These are phyloP conservation scores for Gymnoscelis rufifasciata DNA, from an alignment of 2,888 invertebrate species.

Conservation along the genomic window DNA sequence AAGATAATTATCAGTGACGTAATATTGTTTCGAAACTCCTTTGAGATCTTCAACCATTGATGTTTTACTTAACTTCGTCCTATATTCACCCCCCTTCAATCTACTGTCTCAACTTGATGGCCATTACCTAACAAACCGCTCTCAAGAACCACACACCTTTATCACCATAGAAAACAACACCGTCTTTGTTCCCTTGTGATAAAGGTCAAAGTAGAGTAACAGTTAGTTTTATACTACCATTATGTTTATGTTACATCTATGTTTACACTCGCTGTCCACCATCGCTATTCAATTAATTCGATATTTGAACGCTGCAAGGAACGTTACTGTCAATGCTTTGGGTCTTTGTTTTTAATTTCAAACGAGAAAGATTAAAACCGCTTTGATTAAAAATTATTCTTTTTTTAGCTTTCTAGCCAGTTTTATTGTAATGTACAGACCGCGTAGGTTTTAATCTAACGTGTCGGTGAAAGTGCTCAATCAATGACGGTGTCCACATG, in stretches of 20 bases:
- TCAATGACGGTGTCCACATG: constrained; percentile 16
- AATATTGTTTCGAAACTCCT: too few relatives aligned
- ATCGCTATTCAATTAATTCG: constrained; percentile 71
- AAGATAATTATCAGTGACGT: too few relatives aligned
- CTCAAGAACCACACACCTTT: constrained; percentile 47
- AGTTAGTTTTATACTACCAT: constrained; percentile 30
- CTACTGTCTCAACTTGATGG: constrained; percentile 63
- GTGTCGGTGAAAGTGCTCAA: constrained; percentile 26
- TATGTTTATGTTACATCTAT: constrained; percentile 52
- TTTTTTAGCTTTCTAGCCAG: constrained; percentile 29
- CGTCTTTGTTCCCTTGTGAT: constrained; percentile 36
- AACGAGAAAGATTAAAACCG: neutral
- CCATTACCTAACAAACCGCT: constrained; percentile 72
- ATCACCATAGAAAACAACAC: constrained; percentile 29
- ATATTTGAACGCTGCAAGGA: constrained; percentile 63
- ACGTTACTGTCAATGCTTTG: constrained; percentile 45
- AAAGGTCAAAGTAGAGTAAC: constrained; percentile 45
- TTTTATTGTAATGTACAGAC: constrained; percentile 17
- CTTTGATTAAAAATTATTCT: neutral
- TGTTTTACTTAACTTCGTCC: constrained; percentile 45
- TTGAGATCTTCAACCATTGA: neutral
- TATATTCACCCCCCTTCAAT: constrained; percentile 74
- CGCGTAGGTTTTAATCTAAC: constrained; percentile 9
- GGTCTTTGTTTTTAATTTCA: constrained; percentile 33
- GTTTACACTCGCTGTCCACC: constrained; percentile 65